These are phyloP conservation scores for Taxidea taxus DNA, from an alignment of 2,113 vertebrate species.

Conservation along the genomic window DNA sequence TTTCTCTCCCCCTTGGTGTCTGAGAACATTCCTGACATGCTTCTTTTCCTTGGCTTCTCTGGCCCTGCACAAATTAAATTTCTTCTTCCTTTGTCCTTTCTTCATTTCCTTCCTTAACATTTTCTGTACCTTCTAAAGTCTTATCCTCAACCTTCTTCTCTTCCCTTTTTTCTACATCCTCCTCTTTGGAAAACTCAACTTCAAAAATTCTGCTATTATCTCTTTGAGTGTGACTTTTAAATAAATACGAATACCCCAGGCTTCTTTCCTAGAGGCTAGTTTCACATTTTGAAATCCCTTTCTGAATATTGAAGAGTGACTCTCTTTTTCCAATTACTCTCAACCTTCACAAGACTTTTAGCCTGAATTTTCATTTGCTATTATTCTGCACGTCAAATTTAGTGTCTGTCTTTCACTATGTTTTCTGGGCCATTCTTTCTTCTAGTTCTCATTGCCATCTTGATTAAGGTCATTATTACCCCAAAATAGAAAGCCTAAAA, in stretches of 20 bases:
- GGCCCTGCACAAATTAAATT: background rate
- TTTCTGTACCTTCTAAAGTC: background rate
- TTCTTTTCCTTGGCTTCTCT: background rate
- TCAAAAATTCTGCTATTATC: background rate
- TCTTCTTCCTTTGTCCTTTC: background rate
- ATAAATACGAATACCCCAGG: background rate
- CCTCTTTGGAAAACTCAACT: conserved; percentile 13
- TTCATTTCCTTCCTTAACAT: background rate
- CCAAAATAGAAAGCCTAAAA: background rate
- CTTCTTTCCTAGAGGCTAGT: background rate
- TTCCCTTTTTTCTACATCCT: background rate
- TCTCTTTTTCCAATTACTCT: background rate
- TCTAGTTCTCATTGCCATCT: background rate
- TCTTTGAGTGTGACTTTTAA: background rate
- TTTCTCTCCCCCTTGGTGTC: background rate
- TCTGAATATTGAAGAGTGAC: background rate
- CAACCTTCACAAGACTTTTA: background rate
- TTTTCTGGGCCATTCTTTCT: background rate
- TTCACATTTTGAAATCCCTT: background rate
- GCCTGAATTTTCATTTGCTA: background rate
- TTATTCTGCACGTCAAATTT: background rate
- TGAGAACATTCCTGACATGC: background rate
- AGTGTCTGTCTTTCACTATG: background rate
- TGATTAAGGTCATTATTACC: background rate
- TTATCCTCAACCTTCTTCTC: background rate